Evolutionary conservation across 2,797 vertebrate genomes (phyloP), one percentile per base, ranked within the genome.

Genomic region (Spea hammondii): DNA sequence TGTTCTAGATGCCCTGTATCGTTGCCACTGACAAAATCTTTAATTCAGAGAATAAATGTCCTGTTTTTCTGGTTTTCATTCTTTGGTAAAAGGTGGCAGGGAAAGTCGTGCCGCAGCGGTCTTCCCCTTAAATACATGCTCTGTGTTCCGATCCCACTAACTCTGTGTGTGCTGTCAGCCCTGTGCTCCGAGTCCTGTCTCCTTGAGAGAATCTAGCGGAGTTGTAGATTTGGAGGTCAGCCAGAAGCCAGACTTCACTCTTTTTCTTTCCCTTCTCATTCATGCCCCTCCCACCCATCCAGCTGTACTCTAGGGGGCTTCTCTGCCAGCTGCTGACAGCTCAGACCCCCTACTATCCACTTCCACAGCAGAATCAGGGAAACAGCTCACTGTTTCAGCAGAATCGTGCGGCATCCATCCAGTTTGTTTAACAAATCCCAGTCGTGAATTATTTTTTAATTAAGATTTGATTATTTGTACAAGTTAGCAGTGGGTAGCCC

Each of bases 211-310:
- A 91, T 87, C 86, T 86, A 88, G 90, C 87, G 90, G 89, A 88
- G 87, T 90, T 90, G 91, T 87, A 59, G 55, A 80, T 78, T 87
- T 94, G 92, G 91, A 89, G 77, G 82, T 84, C 5, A 88, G 92
- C 91, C 93, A 91, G 74, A 55, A 90, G 92, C 88, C 91, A 93
- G 91, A 91, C 93, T 94, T 94, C 89, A 91, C 89, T 91, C 82
- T 74, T 79, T 70, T 17, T 49, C 67, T 84, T 71, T 59, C 46
- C 55, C n/a, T 65, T 72, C 44, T 57, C 45, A n/a, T 6, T 62
- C 13, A 13, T 67, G 65, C 67, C 54, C 79, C 75, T 68, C 79
- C 79, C 55, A 73, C 57, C 45, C 69, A 60, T 70, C 49, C 73
- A 82, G 79, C 70, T 69, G 70, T 48, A 68, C 70, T 75, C 79